phyloP scores from a whole-genome alignment of 1,140 invertebrate genomes.

The Adoxophyes honmai region DNA sequence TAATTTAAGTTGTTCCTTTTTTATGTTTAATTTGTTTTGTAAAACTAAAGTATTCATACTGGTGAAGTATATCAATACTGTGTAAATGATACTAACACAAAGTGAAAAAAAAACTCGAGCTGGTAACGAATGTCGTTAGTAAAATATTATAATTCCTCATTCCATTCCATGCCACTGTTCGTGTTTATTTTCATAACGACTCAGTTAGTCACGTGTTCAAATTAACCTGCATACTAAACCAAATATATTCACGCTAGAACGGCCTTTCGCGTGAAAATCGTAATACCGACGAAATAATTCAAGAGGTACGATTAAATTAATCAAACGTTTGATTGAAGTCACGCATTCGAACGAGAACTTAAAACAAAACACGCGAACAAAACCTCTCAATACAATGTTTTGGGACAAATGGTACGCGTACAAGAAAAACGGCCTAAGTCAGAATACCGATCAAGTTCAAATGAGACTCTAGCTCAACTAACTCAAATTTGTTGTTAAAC shows the following conservation, averaged over 20 bases:
- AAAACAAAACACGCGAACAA: constrained; percentile 11
- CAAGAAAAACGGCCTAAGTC: not conserved
- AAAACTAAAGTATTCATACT: no score
- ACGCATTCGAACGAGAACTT: not conserved
- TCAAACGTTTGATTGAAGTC: constrained; percentile 7
- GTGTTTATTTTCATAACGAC: not conserved
- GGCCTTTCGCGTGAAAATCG: not conserved
- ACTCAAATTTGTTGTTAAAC: not conserved
- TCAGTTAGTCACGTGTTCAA: constrained; percentile 13
- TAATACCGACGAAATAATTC: constrained; percentile 3
- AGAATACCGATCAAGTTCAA: not conserved
- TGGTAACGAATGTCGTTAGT: no score
- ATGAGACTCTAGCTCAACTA: not conserved
- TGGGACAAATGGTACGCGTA: not conserved
- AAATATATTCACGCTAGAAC: constrained; percentile 1
- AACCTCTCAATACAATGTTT: not conserved
- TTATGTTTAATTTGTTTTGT: no score
- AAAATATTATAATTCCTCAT: not conserved
- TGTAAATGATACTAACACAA: no score
- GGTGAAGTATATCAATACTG: no score
- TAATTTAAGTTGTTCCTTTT: no score
- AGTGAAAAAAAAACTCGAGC: no score
- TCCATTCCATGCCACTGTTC: constrained; percentile 1
- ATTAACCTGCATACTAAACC: not conserved
- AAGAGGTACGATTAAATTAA: not conserved